A percentile compares a stretch with the other conserved stretches of the same genome.
These are phyloP conservation scores for Drosophila koepferae DNA, from an alignment of 2,888 invertebrate species.

Conservation along the genomic window DNA sequence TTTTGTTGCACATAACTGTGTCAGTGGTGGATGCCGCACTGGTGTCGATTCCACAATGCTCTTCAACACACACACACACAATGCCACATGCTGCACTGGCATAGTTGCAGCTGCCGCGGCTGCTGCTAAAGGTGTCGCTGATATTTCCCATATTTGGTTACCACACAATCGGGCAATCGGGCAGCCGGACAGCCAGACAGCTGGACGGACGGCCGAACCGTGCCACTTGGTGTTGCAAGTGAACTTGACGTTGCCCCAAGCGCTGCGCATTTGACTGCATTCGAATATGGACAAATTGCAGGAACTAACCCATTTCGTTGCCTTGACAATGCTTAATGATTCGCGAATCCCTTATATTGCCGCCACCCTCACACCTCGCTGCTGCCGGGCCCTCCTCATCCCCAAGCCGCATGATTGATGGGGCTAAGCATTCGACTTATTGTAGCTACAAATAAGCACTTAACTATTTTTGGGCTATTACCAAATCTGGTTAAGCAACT, in stretches of 20 bases:
- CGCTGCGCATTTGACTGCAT: slow-evolving; percentile 36
- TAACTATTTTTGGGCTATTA: slow-evolving; percentile 24
- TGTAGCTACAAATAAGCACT: slow-evolving; percentile 2
- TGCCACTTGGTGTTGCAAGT: slow-evolving; percentile 30
- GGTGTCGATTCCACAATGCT: slow-evolving; percentile 51
- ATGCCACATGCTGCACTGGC: slow-evolving; percentile 44
- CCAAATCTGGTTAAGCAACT: slow-evolving; percentile 26
- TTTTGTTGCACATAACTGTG: slow-evolving; percentile 60
- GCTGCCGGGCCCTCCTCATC: neutral
- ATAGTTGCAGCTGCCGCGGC: slow-evolving; percentile 13
- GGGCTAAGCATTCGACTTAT: slow-evolving; percentile 7
- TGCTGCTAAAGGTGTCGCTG: slow-evolving; percentile 58
- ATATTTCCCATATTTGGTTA: slow-evolving; percentile 73
- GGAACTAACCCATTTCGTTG: slow-evolving; percentile 57
- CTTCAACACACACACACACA: slow-evolving; percentile 41
- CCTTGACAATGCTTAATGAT: slow-evolving; percentile 55
- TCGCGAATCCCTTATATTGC: slow-evolving; percentile 14
- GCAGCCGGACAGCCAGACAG: slow-evolving; percentile 10
- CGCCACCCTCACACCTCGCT: neutral
- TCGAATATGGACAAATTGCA: slow-evolving; percentile 77
- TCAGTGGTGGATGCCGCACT: slow-evolving; percentile 49
- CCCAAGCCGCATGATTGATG: slow-evolving; percentile 28
- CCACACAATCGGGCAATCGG: slow-evolving; percentile 39
- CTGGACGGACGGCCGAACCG: neutral
- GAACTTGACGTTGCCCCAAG: slow-evolving; percentile 34